Evolutionary conservation across 92 coral and sea anemone species (phyloP), one percentile per base, ranked within the genome.

Genomic region (Bergia sp.): DNA sequence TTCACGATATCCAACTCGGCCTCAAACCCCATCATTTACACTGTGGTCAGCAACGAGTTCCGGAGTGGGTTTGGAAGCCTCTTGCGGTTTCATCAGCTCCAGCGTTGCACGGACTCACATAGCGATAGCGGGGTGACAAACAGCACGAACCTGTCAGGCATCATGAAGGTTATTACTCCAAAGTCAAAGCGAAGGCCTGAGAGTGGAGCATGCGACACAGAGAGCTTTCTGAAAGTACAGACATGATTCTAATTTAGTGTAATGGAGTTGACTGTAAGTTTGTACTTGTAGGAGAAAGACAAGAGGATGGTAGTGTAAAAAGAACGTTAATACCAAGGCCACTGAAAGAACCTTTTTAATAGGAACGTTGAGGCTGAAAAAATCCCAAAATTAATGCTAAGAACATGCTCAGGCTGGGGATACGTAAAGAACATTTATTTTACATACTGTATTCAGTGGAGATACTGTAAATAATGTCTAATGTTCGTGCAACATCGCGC

Each of bases 1-100:
- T 84, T 72, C 36, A 84, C 87, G 21, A 71, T 84, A 12, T 69
- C 66, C 37, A 84, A 84, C 87, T 84, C 87, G n/a, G 87, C 87
- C n/a, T 64, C 79, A 3, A 84, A 84, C 47, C 87, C 87, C 3
- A 71, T 84, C 65, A 84, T 84, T n/a, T 84, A 84, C 38, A 47
- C 87, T 1, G 75, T 84, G 21, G 77, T 84, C 42, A 84, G 87
- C 65, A 84, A 84, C 29, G 87, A 84, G 79, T 84, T 84, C 79
- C 79, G 87, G 16, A 50, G 11, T 36, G 87, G 87, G 67, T 71
- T 84, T 73, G 77, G 44, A 42, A 73, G 67, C 53, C 77, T 84
- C 16, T 5, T 71, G 16, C 77, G 29, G 1, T 58, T 84, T 36
- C 75, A 45, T 0, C 78, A 71, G 41, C 76, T 82, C 23, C 75